Evolutionary conservation across 2,888 invertebrate genomes (phyloP).

Genomic region (Rhaphigaster nebulosa): DNA sequence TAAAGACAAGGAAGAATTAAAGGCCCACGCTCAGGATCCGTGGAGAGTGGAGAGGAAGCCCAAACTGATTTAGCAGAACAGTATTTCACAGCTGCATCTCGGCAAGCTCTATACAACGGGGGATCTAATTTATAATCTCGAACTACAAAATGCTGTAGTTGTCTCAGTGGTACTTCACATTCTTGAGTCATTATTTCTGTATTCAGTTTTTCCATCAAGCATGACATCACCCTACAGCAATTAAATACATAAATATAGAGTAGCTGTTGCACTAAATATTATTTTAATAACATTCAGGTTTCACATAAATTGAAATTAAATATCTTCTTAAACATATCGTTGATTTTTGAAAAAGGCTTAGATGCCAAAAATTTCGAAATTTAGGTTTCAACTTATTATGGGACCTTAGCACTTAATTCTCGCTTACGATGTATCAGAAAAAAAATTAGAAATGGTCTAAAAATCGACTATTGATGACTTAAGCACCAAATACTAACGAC

Average conservation of each 20-base stretch:
- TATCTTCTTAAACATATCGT: too few species aligned
- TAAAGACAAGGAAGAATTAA: conserved; percentile 93
- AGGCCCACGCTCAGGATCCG: conserved; percentile 84
- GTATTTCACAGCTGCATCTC: conserved; percentile 84
- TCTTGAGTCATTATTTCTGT: conserved; percentile 86
- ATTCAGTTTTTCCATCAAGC: conserved; percentile 93
- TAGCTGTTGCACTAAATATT: background rate
- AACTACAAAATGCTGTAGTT: conserved; percentile 97
- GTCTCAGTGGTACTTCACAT: conserved; percentile 92
- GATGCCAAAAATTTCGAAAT: too few species aligned
- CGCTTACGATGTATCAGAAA: too few species aligned
- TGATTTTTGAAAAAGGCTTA: too few species aligned
- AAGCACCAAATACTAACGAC: too few species aligned
- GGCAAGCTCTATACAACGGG: conserved; percentile 88
- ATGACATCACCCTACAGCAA: conserved; percentile 82
- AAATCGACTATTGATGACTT: too few species aligned
- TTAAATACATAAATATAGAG: background rate
- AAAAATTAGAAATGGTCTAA: too few species aligned
- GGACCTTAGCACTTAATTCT: too few species aligned
- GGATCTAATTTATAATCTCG: conserved; percentile 95
- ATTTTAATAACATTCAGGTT: background rate
- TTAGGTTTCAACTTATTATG: too few species aligned
- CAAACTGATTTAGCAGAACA: conserved; percentile 86
- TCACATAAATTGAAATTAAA: background rate
- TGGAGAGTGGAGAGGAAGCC: conserved; percentile 75